phyloP scores from a whole-genome alignment of 1,140 invertebrate species.

The Pentalonia nigronervosa region DNA sequence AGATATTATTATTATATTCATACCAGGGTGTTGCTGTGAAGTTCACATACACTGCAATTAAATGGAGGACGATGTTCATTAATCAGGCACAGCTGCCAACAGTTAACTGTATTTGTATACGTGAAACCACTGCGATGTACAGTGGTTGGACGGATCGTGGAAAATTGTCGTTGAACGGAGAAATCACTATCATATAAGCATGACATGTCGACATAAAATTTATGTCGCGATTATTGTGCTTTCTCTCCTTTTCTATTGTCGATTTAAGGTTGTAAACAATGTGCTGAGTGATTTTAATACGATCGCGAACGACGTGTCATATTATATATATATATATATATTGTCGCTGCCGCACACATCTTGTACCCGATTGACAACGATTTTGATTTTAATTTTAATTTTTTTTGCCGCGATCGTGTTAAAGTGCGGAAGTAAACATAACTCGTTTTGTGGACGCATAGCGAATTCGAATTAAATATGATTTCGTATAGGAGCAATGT shows the following conservation, averaged over 20 bases:
- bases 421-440: conserved; percentile 25
- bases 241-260: conserved; percentile 32
- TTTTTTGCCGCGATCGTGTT: not conserved
- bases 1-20: not conserved
- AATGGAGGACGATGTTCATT: not conserved
- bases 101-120: not conserved
- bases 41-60: not conserved
- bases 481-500: conserved; percentile 14
- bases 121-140: not conserved
- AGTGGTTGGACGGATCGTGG: not conserved
- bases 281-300: not conserved
- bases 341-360: not conserved
- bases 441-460: conserved; percentile 16
- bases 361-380: not conserved
- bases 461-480: conserved; percentile 30
- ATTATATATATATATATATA: too few species aligned
- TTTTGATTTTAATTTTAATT: not conserved
- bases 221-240: not conserved
- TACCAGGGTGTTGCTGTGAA: not conserved
- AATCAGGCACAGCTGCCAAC: not conserved
- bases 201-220: not conserved
- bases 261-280: not conserved
- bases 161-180: not conserved
- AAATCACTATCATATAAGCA: conserved; percentile 27
- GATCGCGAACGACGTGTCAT: not conserved